Evolutionary conservation across 2,797 vertebrate species (phyloP), one percentile per base, ranked within the genome.

Genomic region (Odontamblyopus lacepedii): DNA sequence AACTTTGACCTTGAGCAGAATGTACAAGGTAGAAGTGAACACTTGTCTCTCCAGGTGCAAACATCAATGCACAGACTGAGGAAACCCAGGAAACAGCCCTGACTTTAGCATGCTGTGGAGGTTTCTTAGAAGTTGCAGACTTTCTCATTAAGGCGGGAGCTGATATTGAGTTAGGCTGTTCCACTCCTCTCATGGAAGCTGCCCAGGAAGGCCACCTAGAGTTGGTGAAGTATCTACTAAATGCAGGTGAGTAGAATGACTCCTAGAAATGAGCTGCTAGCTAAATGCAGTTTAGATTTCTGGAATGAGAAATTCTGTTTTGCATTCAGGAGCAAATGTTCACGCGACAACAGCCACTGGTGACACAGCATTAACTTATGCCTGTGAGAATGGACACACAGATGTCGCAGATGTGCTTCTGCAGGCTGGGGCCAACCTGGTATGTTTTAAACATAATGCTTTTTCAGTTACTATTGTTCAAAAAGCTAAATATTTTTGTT

Each of bases 21-120:
- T 26, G 67, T 41, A 23, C 13, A 26, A n/a, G 53, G 15, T 63
- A 16, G 26, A 59, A 69, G 5, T 26, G 27, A 44, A 69, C 27
- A 7, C 1, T 67, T 2, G 41, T 61, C 69, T 48, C 18, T 81
- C 23, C 70, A 99, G 97, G 97, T 91, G 97, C 97, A 75, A 99
- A 99, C 89, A 99, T 99, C 87, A 99, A 99, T 71, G 97, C 97
- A 44, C 98, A 99, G 91, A 99, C 98, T 27, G 98, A 99, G 87
- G 98, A 99, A 92, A 99, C 98, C 0, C 98, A 99, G 87, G 98
- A 99, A 87, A 99, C 98, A 0, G 97, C 98, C 57, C 92, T 99
- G 76, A 99, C 98, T 29, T 92, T 99, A 80, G 98, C 98, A 1
- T 99, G 98, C 88, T 99, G 98, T 69, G 98, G 98, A 76, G 98